phyloP scores from a whole-genome alignment of 2,888 invertebrate species.

The Yponomeuta plumbellus region DNA sequence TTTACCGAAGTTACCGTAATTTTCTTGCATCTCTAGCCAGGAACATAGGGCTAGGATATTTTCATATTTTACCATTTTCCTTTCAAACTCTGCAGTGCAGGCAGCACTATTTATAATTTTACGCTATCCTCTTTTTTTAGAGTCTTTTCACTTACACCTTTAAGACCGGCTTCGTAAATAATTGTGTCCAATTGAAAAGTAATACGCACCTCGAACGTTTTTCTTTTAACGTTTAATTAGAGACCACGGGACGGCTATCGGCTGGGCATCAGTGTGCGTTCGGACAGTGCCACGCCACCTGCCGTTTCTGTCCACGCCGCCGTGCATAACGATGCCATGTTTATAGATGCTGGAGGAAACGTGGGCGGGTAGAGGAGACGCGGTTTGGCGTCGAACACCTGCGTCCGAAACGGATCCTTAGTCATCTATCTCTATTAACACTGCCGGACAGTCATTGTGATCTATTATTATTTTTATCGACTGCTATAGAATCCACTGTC shows the following conservation, averaged over 20 bases:
- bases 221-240: background rate
- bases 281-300: slow-evolving; percentile 4
- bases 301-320: slow-evolving; percentile 12
- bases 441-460: no score
- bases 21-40: no score
- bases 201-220: background rate
- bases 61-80: background rate
- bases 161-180: background rate
- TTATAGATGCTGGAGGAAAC: slow-evolving; percentile 7
- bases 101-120: background rate
- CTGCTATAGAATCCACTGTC: no score
- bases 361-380: slow-evolving; percentile 1
- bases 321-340: slow-evolving; percentile 12
- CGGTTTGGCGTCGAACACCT: background rate
- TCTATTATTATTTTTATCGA: no score
- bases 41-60: no score
- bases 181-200: background rate
- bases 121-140: no score
- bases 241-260: background rate
- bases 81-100: background rate
- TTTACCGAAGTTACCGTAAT: no score
- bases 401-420: background rate
- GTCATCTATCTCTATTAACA: no score
- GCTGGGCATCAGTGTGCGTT: background rate
- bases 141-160: background rate